Conservation (phyloP, 2,888 invertebrate species). For the Lycocerus yunnanus region DNA sequence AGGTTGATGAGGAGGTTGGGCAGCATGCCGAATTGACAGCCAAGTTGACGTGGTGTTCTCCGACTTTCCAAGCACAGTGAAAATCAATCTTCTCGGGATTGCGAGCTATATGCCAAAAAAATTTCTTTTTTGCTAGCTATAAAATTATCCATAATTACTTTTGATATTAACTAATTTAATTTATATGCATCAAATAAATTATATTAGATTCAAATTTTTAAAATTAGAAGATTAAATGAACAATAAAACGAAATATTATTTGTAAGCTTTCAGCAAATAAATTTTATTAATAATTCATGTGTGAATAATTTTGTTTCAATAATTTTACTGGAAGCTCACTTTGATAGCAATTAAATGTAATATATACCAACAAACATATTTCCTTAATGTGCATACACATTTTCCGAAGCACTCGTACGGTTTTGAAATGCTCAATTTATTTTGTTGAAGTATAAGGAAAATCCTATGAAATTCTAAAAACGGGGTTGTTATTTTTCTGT, state of each 20-base stretch:
- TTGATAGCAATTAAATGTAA: neutral
- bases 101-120: neutral
- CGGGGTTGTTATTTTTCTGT: neutral
- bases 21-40: conserved; percentile 25
- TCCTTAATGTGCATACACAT: neutral
- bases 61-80: conserved; percentile 15
- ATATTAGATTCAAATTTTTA: too few relatives aligned
- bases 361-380: neutral
- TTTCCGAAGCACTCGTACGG: neutral
- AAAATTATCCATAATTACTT: neutral
- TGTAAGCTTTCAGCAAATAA: too few relatives aligned
- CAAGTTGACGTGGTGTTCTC: conserved; percentile 27
- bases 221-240: too few relatives aligned
- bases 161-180: too few relatives aligned
- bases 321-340: too few relatives aligned
- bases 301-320: too few relatives aligned
- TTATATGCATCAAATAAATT: too few relatives aligned
- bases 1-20: conserved; percentile 22
- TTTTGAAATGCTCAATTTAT: neutral
- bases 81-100: conserved; percentile 19
- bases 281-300: too few relatives aligned
- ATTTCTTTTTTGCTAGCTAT: too few relatives aligned
- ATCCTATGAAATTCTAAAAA: neutral
- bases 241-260: too few relatives aligned
- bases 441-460: neutral